Evolutionary conservation across 2,797 vertebrate genomes (phyloP).

Genomic region (Spinus olivaceus): DNA sequence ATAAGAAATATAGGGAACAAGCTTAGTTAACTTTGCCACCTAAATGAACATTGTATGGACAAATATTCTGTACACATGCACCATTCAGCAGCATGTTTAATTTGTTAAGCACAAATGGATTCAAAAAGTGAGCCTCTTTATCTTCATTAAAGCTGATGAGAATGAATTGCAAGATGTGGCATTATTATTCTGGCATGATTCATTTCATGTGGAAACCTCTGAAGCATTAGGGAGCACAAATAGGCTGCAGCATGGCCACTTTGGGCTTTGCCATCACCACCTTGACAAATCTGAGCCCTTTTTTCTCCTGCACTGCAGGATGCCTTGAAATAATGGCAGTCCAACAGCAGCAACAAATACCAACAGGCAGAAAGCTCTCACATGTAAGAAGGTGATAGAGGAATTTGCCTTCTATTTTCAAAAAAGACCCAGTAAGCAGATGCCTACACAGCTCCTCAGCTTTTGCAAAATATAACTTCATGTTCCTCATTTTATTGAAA

Average conservation of each 20-base stretch:
- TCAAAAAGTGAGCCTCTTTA: slow-evolving; percentile 64
- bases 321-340: background rate
- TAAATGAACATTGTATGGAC: slow-evolving; percentile 61
- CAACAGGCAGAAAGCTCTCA: background rate
- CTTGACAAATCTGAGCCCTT: slow-evolving; percentile 3
- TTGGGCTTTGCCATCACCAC: background rate
- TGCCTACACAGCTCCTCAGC: background rate
- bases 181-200: slow-evolving; percentile 54
- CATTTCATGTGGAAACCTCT: background rate
- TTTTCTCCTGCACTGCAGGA: background rate
- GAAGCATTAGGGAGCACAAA: slow-evolving; percentile 17
- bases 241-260: background rate
- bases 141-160: slow-evolving; percentile 72
- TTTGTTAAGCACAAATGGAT: slow-evolving; percentile 69
- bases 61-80: slow-evolving; percentile 55
- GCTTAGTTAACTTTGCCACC: slow-evolving; percentile 41
- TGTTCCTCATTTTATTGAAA: background rate
- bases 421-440: background rate
- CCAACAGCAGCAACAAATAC: background rate
- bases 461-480: background rate
- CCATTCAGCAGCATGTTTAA: slow-evolving; percentile 53
- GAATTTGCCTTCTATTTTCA: background rate
- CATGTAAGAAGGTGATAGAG: background rate
- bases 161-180: slow-evolving; percentile 61
- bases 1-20: slow-evolving; percentile 17